Percentiles rank a stretch among this genome's conserved stretches.
Conservation (phyloP, 2,888 invertebrate genomes). For the Melinaea menophilus region DNA sequence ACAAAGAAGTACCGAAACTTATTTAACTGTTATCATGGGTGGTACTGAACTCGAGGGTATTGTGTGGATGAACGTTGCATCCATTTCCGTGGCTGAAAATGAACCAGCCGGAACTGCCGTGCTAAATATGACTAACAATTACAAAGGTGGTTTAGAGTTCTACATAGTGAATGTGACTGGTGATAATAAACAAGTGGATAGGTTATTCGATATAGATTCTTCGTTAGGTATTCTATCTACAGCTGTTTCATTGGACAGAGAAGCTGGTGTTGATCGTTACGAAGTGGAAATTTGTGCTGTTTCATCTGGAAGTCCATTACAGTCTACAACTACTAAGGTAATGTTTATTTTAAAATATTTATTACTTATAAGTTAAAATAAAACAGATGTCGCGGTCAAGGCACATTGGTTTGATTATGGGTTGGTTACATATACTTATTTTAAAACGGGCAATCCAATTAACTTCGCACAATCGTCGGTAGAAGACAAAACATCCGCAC, state of each 20-base stretch:
- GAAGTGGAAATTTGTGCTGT: constrained; percentile 92
- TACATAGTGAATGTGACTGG: constrained; percentile 93
- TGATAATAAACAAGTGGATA: constrained; percentile 87
- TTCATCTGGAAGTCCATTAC: constrained; percentile 83
- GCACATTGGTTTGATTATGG: constrained; percentile 26
- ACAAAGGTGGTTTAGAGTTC: constrained; percentile 86
- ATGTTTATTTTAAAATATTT: constrained; percentile 42
- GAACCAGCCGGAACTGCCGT: constrained; percentile 92
- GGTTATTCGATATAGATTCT: constrained; percentile 94
- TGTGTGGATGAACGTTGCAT: constrained; percentile 80
- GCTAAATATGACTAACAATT: constrained; percentile 86
- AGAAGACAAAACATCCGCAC: constrained; percentile 69
- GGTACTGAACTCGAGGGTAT: constrained; percentile 79
- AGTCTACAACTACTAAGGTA: constrained; percentile 91
- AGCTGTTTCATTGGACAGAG: constrained; percentile 89
- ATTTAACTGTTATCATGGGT: constrained; percentile 88
- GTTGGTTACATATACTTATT: constrained; percentile 29
- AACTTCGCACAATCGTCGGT: constrained; percentile 65
- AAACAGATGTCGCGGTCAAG: constrained; percentile 23
- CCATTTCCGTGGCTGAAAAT: constrained; percentile 92
- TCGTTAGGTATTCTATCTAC: constrained; percentile 92
- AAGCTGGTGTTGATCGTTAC: constrained; percentile 88
- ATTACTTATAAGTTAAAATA: constrained; percentile 5
- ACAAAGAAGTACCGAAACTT: constrained; percentile 90
- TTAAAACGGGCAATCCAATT: constrained; percentile 54